These are phyloP conservation scores for Arion vulgaris DNA, from an alignment of 1,140 invertebrate genomes.

Conservation along the genomic window DNA sequence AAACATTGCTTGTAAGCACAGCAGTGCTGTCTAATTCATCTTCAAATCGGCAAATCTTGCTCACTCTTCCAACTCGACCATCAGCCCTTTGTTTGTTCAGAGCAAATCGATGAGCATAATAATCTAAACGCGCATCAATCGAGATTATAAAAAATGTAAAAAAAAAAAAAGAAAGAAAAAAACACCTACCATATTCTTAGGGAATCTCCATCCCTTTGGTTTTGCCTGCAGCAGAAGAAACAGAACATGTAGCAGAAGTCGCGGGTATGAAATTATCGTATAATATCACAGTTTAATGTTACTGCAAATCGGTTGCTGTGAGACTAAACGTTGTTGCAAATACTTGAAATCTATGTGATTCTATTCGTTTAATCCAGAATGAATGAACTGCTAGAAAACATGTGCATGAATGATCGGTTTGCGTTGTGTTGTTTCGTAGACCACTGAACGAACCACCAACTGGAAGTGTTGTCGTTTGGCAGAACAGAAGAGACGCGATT, in stretches of 20 bases:
- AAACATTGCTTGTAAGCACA: too few relatives aligned
- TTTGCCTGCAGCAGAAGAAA: neutral
- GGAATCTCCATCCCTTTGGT: neutral
- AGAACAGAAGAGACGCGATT: conserved; percentile 27
- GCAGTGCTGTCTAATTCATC: too few relatives aligned
- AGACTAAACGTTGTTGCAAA: neutral
- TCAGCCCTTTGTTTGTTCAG: too few relatives aligned
- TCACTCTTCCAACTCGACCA: too few relatives aligned
- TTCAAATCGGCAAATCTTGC: too few relatives aligned
- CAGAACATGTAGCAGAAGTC: neutral
- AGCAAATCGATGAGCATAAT: too few relatives aligned
- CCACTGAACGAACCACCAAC: neutral
- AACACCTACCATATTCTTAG: neutral
- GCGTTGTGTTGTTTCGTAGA: neutral
- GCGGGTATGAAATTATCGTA: too few relatives aligned
- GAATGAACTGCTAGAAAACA: neutral
- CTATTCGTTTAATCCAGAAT: neutral
- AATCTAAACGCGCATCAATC: neutral
- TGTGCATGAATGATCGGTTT: neutral
- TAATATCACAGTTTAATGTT: neutral
- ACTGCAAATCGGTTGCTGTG: neutral
- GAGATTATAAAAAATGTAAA: neutral
- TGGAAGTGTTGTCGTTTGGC: conserved; percentile 33
- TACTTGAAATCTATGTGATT: neutral
- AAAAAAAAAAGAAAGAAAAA: too few relatives aligned